Conservation (phyloP, 2,113 vertebrate genomes). For the Butastur rufipennis region DNA sequence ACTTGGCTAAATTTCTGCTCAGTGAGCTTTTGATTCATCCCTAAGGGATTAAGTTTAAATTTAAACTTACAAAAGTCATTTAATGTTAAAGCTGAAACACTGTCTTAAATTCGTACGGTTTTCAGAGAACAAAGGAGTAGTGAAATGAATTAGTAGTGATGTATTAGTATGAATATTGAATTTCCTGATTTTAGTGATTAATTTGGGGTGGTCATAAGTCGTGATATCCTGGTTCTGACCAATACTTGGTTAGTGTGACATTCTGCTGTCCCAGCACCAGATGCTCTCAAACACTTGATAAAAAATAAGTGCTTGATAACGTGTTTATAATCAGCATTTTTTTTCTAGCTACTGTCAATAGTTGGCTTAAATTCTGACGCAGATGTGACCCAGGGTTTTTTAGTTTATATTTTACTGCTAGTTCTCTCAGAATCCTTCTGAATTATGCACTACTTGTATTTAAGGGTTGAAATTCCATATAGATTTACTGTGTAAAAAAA, state of each 20-base stretch:
- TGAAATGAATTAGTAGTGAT: slow-evolving; percentile 3
- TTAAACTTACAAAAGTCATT: slow-evolving; percentile 35
- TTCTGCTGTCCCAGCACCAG: not conserved
- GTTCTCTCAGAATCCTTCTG: not conserved
- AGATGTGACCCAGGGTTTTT: not conserved
- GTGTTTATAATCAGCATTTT: not conserved
- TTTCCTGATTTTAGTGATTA: not conserved
- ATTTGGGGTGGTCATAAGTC: not conserved
- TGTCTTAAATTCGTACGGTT: not conserved
- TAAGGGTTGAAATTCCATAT: not conserved
- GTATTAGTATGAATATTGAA: not conserved
- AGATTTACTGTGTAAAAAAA: not conserved
- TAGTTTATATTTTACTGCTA: not conserved
- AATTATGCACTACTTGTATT: not conserved
- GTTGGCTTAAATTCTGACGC: not conserved
- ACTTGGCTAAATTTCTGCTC: slow-evolving; percentile 17
- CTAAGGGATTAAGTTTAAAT: slow-evolving; percentile 48
- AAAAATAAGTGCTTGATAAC: not conserved
- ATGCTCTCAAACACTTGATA: not conserved
- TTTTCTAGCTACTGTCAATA: not conserved
- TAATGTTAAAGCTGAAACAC: slow-evolving; percentile 17
- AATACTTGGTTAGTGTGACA: not conserved
- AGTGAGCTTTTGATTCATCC: slow-evolving; percentile 40
- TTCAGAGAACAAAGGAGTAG: not conserved
- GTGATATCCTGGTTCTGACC: not conserved